phyloP scores from a whole-genome alignment of 2,113 vertebrate genomes.

The Hippocampus mohnikei region DNA sequence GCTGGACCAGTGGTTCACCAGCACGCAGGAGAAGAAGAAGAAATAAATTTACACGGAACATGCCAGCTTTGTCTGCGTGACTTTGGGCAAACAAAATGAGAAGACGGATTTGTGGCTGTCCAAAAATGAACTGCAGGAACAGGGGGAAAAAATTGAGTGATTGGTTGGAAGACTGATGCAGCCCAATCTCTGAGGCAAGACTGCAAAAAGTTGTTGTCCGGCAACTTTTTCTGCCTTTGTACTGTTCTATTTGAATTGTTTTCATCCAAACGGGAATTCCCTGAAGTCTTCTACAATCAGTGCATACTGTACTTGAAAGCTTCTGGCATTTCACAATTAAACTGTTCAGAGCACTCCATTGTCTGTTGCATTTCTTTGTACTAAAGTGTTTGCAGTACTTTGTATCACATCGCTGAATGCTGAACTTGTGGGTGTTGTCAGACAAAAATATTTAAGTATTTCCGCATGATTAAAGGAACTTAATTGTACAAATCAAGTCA shows the following conservation, averaged over 20 bases:
- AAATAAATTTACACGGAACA: slow-evolving; percentile 64
- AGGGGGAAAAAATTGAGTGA: neutral
- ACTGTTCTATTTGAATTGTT: slow-evolving; percentile 15
- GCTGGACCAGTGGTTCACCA: slow-evolving; percentile 93
- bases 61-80: neutral
- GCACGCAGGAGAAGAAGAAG: slow-evolving; percentile 95
- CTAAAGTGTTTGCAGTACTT: neutral
- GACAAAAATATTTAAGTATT: neutral
- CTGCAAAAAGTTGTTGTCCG: neutral
- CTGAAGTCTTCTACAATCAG: slow-evolving; percentile 2
- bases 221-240: slow-evolving; percentile 18
- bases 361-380: neutral
- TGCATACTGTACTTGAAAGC: slow-evolving; percentile 7
- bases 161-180: neutral
- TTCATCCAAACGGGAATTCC: neutral
- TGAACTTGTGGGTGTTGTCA: neutral
- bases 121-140: neutral
- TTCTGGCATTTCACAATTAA: slow-evolving; percentile 6
- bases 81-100: neutral
- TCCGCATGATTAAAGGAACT: too few species aligned
- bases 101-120: neutral
- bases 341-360: too few species aligned
- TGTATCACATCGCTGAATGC: neutral
- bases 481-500: too few species aligned
- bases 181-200: neutral